Percentiles rank a stretch among this genome's conserved stretches.
These are phyloP conservation scores for Clarias pachynema DNA, from an alignment of 2,797 vertebrate genomes.

Conservation along the genomic window DNA sequence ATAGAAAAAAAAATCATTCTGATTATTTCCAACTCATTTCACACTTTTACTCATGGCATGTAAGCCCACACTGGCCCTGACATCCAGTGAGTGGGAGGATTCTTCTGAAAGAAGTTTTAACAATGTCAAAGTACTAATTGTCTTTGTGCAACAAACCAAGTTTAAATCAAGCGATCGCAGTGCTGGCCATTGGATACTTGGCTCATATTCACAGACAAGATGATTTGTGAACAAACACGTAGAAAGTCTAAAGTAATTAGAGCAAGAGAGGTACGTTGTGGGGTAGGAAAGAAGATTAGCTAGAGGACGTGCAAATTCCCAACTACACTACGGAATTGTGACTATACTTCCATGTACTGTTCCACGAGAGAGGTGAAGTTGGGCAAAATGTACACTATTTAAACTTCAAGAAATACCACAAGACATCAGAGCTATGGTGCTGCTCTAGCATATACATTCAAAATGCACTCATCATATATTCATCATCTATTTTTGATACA, in stretches of 20 bases:
- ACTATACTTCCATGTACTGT: background rate
- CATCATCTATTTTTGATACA: background rate
- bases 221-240: conserved; percentile 33
- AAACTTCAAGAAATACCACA: background rate
- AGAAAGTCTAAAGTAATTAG: conserved; percentile 45
- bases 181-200: conserved; percentile 10
- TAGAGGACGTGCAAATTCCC: conserved; percentile 43
- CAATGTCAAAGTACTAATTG: conserved; percentile 25
- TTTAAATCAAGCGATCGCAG: conserved; percentile 35
- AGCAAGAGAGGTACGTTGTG: conserved; percentile 28
- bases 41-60: background rate
- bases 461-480: background rate
- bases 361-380: background rate
- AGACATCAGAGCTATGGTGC: background rate
- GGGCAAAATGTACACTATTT: background rate
- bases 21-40: conserved; percentile 15
- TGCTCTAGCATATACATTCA: background rate
- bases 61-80: background rate
- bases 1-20: background rate
- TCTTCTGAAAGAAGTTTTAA: background rate
- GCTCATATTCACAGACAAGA: conserved; percentile 34
- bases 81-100: background rate
- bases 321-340: conserved; percentile 5
- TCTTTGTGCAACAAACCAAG: conserved; percentile 47
- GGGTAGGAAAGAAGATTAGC: conserved; percentile 26